Percentiles rank a stretch among this genome's conserved stretches.
Conservation (phyloP, 2,113 vertebrate species). For the Eubucco bourcierii region DNA sequence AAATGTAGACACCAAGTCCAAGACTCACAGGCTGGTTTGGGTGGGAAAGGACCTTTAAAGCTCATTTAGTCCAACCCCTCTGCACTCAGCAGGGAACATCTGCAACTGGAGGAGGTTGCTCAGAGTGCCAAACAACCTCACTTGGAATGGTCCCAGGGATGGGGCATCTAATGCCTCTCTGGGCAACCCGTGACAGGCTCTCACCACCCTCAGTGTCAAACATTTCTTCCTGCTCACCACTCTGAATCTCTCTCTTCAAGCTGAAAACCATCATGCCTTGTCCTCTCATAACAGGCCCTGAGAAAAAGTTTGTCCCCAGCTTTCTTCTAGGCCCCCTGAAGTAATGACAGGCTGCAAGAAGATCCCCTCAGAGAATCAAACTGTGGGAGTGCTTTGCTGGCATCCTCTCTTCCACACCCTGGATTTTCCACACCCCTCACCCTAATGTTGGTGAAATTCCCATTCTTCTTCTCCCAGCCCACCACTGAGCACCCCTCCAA, state of each 20-base stretch:
- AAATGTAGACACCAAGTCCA: background rate
- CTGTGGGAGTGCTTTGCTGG: background rate
- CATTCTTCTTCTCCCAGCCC: background rate
- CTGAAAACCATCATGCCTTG: background rate
- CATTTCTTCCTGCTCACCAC: rapidly evolving
- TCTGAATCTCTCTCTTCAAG: background rate
- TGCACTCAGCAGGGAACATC: rapidly evolving
- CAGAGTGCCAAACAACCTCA: rapidly evolving
- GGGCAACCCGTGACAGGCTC: rapidly evolving
- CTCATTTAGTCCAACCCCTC: rapidly evolving
- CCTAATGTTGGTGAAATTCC: background rate
- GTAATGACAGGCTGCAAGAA: background rate
- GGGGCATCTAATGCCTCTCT: background rate
- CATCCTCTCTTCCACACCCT: rapidly evolving
- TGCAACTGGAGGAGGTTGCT: rapidly evolving
- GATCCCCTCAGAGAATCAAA: background rate
- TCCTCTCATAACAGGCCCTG: rapidly evolving
- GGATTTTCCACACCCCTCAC: background rate
- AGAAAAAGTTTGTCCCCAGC: background rate
- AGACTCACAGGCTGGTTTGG: background rate
- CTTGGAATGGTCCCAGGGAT: background rate
- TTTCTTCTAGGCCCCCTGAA: background rate
- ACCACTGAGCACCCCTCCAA: rapidly evolving
- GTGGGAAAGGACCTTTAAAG: rapidly evolving
- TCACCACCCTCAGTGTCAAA: rapidly evolving